Base-by-base conservation (phyloP, 2,113 vertebrate genomes). In the Mastomys natalensis region DNA sequence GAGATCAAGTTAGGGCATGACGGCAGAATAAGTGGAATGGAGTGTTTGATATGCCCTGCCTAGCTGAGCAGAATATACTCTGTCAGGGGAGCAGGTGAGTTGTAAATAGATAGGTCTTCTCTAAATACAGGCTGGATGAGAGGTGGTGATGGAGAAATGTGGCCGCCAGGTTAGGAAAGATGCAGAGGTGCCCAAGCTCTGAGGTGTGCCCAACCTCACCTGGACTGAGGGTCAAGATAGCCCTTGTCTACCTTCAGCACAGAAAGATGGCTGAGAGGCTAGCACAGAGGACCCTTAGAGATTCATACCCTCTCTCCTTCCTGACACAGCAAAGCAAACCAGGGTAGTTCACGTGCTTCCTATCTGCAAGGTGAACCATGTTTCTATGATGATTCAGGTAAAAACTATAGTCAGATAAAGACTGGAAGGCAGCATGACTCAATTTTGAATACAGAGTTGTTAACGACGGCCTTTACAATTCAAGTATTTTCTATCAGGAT, bases 401-500 rank as follows among this genome's bases (percentile, higher is more conserved):
- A 90, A 96, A 96, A 55, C 10, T 60, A 84, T 34, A 68, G 12
- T 68, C 31, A 34, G 31, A 13, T 68, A 15, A 93, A 78, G 84
- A 90, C 8, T 64, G n/a, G 40, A 72, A 43, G 37, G 40, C 10
- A 66, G 51, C 0, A 34, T 13, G 16, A 26, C 34, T 29, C 74
- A 91, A 68, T 12, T 60, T 24, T 58, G 37, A 5, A 19, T 66
- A 43, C 43, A 85, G 74, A 51, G 55, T 12, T 70, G 34, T 87
- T 68, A 80, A 66, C 64, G 85, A 89, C 64, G 26, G 72, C 64
- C 90, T 86, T 94, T 84, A 85, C 51, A 81, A 74, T 70, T 96
- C 53, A 94, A 92, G 68, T 88, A 90, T 96, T 97, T 95, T 85
- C 86, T 72, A 95, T 24, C 8, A 17, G 85, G 40, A 90, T 96